Evolutionary conservation across 2,113 vertebrate species (phyloP).

Genomic region (Oreochromis spilurus): DNA sequence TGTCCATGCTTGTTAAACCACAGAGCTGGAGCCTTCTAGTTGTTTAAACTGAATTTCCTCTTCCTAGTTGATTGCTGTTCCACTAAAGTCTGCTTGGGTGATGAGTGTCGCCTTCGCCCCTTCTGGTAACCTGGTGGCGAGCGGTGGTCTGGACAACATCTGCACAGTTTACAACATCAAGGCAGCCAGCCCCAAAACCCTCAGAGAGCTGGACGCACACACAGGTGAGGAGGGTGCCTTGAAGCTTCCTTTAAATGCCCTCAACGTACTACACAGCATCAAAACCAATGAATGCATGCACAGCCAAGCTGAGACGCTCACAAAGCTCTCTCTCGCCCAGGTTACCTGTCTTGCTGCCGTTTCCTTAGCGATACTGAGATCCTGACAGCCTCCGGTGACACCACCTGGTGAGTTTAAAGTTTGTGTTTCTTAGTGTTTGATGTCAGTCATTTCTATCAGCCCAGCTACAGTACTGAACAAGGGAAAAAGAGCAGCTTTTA

Average conservation of each 20-base stretch:
- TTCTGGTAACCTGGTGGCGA: constrained; percentile 75
- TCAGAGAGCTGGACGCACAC: constrained; percentile 76
- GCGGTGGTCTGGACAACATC: constrained; percentile 76
- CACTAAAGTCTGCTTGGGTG: constrained; percentile 79
- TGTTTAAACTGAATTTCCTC: neutral
- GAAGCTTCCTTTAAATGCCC: neutral
- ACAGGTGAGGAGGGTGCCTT: constrained; percentile 44
- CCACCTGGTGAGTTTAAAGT: constrained; percentile 71
- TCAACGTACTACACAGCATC: neutral
- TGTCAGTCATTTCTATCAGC: neutral
- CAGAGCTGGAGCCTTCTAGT: neutral
- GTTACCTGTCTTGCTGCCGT: constrained; percentile 74
- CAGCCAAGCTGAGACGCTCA: neutral
- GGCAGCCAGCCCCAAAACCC: constrained; percentile 64
- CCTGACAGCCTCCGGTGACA: constrained; percentile 76
- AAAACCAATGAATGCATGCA: fast-evolving
- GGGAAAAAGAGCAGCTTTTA: neutral
- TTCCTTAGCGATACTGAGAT: constrained; percentile 76
- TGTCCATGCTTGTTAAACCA: neutral
- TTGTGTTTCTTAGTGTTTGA: neutral
- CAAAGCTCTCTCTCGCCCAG: constrained; percentile 25
- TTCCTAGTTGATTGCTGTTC: constrained; percentile 69
- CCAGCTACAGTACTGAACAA: neutral
- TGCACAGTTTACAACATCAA: constrained; percentile 76
- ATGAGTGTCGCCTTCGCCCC: constrained; percentile 77